These are phyloP conservation scores for Geophilus truncorum DNA, from an alignment of 2,888 invertebrate genomes.

Conservation along the genomic window DNA sequence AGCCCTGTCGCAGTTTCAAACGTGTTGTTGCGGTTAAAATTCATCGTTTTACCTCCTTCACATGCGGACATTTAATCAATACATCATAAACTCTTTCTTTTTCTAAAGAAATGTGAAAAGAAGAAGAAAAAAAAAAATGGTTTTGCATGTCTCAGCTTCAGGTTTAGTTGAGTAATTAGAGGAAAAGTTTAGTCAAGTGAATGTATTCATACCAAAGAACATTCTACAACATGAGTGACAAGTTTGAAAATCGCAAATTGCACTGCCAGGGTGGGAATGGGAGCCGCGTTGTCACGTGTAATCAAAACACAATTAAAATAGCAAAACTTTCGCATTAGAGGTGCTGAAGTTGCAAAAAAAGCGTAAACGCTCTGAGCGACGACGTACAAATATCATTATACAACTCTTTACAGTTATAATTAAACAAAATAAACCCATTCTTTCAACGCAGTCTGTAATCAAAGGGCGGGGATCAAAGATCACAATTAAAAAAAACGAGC, in stretches of 20 bases:
- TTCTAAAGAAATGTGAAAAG: background rate
- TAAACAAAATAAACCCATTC: background rate
- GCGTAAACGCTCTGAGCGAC: background rate
- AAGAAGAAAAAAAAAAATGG: background rate
- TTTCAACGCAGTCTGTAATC: background rate
- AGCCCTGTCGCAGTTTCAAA: too few species aligned
- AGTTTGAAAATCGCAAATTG: background rate
- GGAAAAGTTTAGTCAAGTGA: background rate
- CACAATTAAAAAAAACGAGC: background rate
- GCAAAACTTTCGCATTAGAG: background rate
- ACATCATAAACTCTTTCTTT: background rate
- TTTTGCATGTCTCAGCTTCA: background rate
- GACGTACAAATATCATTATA: background rate
- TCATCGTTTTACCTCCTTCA: background rate
- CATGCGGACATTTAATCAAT: background rate
- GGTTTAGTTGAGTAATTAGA: background rate
- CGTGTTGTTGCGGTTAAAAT: background rate
- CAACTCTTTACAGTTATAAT: background rate
- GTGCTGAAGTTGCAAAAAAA: background rate
- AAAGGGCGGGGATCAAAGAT: background rate
- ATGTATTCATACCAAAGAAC: background rate
- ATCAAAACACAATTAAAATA: background rate
- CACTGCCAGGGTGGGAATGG: too few species aligned
- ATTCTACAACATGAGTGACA: background rate
- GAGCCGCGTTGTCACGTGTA: background rate